phyloP scores from a whole-genome alignment of 2,113 vertebrate species.

The Serilophus lunatus region DNA sequence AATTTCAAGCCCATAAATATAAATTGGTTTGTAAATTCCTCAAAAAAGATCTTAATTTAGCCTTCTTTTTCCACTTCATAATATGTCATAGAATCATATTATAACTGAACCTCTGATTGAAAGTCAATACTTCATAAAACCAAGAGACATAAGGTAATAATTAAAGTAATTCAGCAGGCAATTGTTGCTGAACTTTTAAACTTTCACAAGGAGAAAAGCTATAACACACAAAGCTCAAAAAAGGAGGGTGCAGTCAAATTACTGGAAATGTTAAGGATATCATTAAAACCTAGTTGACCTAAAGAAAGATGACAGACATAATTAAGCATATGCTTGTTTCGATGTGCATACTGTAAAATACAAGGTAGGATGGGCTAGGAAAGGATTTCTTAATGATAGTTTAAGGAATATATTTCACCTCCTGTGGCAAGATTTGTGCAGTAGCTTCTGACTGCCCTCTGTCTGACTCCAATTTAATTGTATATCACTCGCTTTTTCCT shows the following conservation, averaged over 20 bases:
- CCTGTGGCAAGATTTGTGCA: background rate
- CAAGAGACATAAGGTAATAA: background rate
- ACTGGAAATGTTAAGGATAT: constrained; percentile 29
- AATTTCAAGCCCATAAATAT: background rate
- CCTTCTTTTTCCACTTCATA: background rate
- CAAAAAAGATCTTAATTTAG: background rate
- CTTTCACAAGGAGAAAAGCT: background rate
- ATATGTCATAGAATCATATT: background rate
- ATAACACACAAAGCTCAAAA: background rate
- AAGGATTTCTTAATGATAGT: background rate
- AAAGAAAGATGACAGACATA: background rate
- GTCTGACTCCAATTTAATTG: background rate
- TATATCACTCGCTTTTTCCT: background rate
- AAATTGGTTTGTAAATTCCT: constrained; percentile 1
- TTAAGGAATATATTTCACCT: constrained; percentile 1
- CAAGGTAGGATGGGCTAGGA: background rate
- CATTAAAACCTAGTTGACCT: constrained; percentile 14
- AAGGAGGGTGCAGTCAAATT: background rate
- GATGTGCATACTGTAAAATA: background rate
- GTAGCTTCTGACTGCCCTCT: background rate
- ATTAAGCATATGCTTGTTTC: constrained; percentile 1
- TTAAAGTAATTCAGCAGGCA: background rate
- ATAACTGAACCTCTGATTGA: background rate
- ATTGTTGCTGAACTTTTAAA: constrained; percentile 40
- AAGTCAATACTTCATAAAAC: constrained; percentile 35